Percentiles rank a stretch among this genome's conserved stretches.
phyloP scores from a whole-genome alignment of 1,140 invertebrate genomes.

The Leptinotarsa undecemlineata region DNA sequence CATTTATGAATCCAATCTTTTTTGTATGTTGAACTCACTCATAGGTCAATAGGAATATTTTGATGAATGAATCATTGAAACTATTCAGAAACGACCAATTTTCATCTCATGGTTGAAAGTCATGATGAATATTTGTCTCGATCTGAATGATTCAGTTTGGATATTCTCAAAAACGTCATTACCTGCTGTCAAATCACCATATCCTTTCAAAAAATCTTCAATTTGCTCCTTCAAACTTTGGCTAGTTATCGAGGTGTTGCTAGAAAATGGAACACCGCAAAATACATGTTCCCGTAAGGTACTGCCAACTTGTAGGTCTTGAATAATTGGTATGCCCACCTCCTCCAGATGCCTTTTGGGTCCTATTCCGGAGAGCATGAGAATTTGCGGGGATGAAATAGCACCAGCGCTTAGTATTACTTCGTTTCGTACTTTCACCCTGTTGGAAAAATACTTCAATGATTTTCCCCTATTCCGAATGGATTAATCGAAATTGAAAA shows the following conservation, averaged over 20 bases:
- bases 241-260: neutral
- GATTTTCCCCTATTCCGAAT: too few relatives aligned
- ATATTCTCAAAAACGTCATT: neutral
- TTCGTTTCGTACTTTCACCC: slow-evolving; percentile 58
- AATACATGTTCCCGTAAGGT: slow-evolving; percentile 10
- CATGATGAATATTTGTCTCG: too few relatives aligned
- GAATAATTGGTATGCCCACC: slow-evolving; percentile 51
- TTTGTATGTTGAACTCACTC: too few relatives aligned
- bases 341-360: slow-evolving; percentile 56
- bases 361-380: slow-evolving; percentile 64
- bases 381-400: slow-evolving; percentile 57
- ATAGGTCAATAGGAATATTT: too few relatives aligned
- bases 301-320: slow-evolving; percentile 60
- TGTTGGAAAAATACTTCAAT: slow-evolving; percentile 13
- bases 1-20: too few relatives aligned
- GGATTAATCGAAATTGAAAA: too few relatives aligned
- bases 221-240: slow-evolving; percentile 8
- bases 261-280: slow-evolving; percentile 13
- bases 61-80: too few relatives aligned
- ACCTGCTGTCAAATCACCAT: slow-evolving; percentile 16
- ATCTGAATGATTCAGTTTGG: too few relatives aligned
- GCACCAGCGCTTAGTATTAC: slow-evolving; percentile 62
- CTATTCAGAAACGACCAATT: too few relatives aligned
- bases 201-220: slow-evolving; percentile 10
- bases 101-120: too few relatives aligned